A percentile compares a stretch with the other conserved stretches of the same genome.
Evolutionary conservation across 1,140 invertebrate genomes (phyloP).

Genomic region (Campoletis sonorensis): DNA sequence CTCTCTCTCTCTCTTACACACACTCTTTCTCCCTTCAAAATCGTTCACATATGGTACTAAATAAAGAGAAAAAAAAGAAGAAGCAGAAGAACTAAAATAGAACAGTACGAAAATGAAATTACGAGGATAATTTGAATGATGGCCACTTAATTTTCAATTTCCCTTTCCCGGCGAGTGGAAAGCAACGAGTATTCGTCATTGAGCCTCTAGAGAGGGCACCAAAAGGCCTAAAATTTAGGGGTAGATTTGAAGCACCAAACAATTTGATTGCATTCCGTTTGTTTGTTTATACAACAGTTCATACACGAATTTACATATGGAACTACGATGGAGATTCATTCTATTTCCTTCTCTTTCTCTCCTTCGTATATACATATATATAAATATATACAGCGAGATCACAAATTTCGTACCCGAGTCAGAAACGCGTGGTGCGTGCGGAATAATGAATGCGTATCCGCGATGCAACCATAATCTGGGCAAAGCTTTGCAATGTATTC

Average conservation of each 20-base stretch:
- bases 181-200: not conserved
- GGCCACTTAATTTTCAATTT: not conserved
- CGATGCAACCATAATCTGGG: constrained; percentile 2
- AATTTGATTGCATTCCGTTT: too few relatives aligned
- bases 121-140: not conserved
- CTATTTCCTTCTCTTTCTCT: too few relatives aligned
- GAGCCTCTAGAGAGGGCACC: not conserved
- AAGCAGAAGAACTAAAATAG: too few relatives aligned
- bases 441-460: constrained; percentile 1
- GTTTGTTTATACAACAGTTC: too few relatives aligned
- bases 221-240: too few relatives aligned
- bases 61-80: too few relatives aligned
- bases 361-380: not conserved
- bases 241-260: too few relatives aligned
- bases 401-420: not conserved
- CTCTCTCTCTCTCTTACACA: not conserved
- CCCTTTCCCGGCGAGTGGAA: not conserved
- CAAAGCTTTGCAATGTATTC: not conserved
- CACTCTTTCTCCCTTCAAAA: not conserved
- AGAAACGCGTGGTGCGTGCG: not conserved
- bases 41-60: too few relatives aligned
- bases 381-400: not conserved
- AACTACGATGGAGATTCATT: too few relatives aligned
- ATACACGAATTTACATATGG: too few relatives aligned
- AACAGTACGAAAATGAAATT: not conserved